Base-by-base conservation (phyloP, 2,888 invertebrate species). In the Epicampocera succincta region DNA sequence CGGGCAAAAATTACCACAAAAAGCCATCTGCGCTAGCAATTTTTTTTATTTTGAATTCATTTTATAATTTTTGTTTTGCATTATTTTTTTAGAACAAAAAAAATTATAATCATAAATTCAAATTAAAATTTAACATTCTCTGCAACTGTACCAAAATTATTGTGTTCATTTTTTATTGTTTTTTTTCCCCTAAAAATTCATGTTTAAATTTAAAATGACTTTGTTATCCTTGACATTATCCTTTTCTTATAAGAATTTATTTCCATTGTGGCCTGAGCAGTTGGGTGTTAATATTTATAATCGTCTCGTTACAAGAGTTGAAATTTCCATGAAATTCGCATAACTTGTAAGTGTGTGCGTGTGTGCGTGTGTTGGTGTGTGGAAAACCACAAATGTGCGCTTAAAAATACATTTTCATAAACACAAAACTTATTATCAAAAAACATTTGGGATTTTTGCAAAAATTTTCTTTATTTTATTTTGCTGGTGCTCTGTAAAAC, bases 401-500 rank as follows among this genome's bases (percentile, higher is more conserved):
- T 83, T 83, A 84, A 85, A 84, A 84, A 77, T 80, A 83, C 83
- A 83, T 85, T 84, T 85, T 80, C 84, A 83, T 83, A 84, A 84
- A 83, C 78, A 72, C 83, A 80, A 83, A 85, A 85, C 80, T 84
- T 86, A 85, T 86, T 85, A 84, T 81, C 82, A 84, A 78, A 56
- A 72, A 82, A 78, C 74, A 71, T 66, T 82, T 82, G 78, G 74
- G 74, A 82, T 71, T 74, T 82, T 71, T 69, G 44, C 44, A 69
- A 44, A 12, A 19, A 25, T 56, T 42, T 44, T 11, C 48, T 56
- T 38, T 17, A 84, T 85, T 83, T 82, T 52, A 79, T 61, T 42
- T 19, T 13, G n/a, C 33, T 44, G 15, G 50, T 29, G 29, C 19
- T 50, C 13, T 84, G 79, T 80, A 60, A 38, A 72, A 71, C 50